phyloP scores from a whole-genome alignment of 2,113 vertebrate genomes.

The Indicator indicator region DNA sequence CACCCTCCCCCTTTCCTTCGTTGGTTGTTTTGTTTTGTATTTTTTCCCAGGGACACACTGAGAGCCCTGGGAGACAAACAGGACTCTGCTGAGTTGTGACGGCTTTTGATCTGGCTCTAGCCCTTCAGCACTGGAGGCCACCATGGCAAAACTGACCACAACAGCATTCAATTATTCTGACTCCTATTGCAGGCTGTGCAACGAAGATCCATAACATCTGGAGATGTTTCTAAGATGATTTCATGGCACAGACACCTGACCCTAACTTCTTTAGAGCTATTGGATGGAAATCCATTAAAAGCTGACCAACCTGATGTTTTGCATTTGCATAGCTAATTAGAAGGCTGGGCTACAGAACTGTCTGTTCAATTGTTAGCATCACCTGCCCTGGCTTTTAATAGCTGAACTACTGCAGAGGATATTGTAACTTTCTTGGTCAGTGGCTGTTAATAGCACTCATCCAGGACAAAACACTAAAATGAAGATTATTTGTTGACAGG shows the following conservation, averaged over 20 bases:
- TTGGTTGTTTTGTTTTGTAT: too few relatives aligned
- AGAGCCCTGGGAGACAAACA: not conserved
- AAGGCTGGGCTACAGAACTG: not conserved
- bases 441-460: not conserved
- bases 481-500: conserved; percentile 69
- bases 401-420: not conserved
- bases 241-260: conserved; percentile 17
- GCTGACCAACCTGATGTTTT: not conserved
- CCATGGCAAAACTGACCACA: conserved; percentile 55
- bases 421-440: conserved; percentile 38
- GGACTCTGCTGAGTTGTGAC: conserved; percentile 49
- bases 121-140: conserved; percentile 57
- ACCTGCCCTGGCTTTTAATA: not conserved
- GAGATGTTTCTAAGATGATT: conserved; percentile 27
- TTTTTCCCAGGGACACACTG: not conserved
- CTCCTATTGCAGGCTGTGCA: conserved; percentile 17
- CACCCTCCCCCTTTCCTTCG: rapidly evolving
- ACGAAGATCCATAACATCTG: conserved; percentile 29
- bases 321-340: conserved; percentile 18
- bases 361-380: not conserved
- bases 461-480: conserved; percentile 52
- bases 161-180: conserved; percentile 63
- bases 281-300: conserved; percentile 10
- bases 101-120: conserved; percentile 64
- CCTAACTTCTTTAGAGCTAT: not conserved